Conservation (phyloP, 2,113 vertebrate genomes). For the Gymnorhina tibicen region DNA sequence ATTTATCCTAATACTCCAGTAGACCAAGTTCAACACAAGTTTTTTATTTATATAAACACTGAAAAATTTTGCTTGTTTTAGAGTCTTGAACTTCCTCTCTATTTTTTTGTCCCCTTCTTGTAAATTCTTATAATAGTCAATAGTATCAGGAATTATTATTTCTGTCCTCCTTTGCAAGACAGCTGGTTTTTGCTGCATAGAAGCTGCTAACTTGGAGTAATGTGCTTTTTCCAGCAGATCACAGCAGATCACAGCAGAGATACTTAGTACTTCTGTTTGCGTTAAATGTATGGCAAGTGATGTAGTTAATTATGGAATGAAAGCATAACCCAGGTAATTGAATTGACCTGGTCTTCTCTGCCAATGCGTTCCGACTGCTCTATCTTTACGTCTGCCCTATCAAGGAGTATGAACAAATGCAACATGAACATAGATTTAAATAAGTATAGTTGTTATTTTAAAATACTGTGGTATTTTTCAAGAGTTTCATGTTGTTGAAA, state of each 20-base stretch:
- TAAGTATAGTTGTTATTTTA: not conserved
- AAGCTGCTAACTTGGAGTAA: not conserved
- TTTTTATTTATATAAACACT: not conserved
- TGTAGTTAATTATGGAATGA: not conserved
- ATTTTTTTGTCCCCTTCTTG: not conserved
- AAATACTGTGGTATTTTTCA: not conserved
- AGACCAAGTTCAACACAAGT: not conserved
- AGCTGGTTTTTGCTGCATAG: not conserved
- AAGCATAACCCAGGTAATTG: not conserved
- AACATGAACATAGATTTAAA: not conserved
- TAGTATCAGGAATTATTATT: not conserved
- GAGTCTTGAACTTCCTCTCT: not conserved
- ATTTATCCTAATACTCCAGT: not conserved
- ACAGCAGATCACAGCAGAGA: not conserved
- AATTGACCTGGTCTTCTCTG: constrained; percentile 7
- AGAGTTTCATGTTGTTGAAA: not conserved
- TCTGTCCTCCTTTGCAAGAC: not conserved
- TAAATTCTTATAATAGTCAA: not conserved
- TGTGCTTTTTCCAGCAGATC: not conserved
- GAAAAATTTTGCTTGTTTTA: not conserved
- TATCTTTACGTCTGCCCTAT: not conserved
- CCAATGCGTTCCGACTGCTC: not conserved
- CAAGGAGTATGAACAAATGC: not conserved
- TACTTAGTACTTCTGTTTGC: not conserved
- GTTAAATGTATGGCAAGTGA: not conserved